These are phyloP conservation scores for Didymodactylos carnosus DNA, from an alignment of 2,888 invertebrate species.

Conservation along the genomic window DNA sequence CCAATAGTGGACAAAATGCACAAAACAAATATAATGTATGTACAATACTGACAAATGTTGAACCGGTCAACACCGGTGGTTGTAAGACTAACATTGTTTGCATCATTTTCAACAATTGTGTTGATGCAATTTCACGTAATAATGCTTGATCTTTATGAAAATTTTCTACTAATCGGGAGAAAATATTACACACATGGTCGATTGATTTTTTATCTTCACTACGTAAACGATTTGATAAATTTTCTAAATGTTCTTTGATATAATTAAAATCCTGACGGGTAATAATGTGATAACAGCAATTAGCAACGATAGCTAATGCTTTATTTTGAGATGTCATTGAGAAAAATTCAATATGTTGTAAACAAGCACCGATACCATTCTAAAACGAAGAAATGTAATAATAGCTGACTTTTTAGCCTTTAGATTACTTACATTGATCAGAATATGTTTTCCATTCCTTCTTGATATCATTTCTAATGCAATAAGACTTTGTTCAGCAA, in stretches of 20 bases:
- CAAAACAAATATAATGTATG: constrained; percentile 90
- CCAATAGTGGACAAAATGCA: constrained; percentile 75
- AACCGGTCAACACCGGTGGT: neutral
- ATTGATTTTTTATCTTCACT: constrained; percentile 84
- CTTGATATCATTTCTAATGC: constrained; percentile 89
- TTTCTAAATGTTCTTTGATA: constrained; percentile 62
- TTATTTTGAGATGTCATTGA: constrained; percentile 91
- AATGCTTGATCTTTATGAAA: constrained; percentile 74
- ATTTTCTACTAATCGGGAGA: constrained; percentile 83
- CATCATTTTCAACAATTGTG: constrained; percentile 64
- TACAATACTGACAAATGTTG: constrained; percentile 30
- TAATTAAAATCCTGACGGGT: constrained; percentile 71
- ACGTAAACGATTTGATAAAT: constrained; percentile 50
- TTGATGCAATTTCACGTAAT: constrained; percentile 76
- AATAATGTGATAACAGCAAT: constrained; percentile 82
- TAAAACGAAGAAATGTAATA: constrained; percentile 33
- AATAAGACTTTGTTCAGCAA: constrained; percentile 90
- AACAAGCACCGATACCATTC: constrained; percentile 83
- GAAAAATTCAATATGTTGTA: constrained; percentile 92
- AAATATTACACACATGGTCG: constrained; percentile 84
- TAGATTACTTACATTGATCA: constrained; percentile 39
- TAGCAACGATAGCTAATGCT: constrained; percentile 82
- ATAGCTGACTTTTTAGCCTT: neutral
- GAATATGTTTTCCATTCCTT: constrained; percentile 80
- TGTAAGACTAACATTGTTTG: constrained; percentile 53